phyloP scores from a whole-genome alignment of 2,888 invertebrate genomes.

The Euproctis similis region DNA sequence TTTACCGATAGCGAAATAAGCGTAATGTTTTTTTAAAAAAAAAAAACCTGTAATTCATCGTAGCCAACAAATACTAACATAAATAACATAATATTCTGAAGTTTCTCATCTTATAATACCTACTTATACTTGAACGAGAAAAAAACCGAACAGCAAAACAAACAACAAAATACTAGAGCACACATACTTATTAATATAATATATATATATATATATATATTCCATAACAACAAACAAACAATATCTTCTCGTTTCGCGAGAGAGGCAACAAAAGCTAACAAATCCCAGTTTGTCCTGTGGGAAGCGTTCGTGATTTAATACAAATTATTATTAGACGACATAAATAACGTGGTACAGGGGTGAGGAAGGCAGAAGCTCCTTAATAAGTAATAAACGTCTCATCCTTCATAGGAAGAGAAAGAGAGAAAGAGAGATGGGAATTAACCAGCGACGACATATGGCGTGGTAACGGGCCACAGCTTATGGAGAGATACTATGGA shows the following conservation, averaged over 20 bases:
- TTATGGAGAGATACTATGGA: conserved; percentile 18
- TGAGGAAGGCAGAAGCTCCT: conserved; percentile 52
- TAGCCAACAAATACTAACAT: no score
- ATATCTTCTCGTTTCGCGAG: conserved; percentile 47
- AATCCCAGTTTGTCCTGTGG: conserved; percentile 70
- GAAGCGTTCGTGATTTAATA: conserved; percentile 72
- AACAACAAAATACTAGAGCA: no score
- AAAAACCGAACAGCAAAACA: no score
- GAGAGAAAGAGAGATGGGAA: conserved; percentile 48
- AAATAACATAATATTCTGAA: no score
- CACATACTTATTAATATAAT: conserved; percentile 20
- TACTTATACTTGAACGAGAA: no score
- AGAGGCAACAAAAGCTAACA: conserved; percentile 68
- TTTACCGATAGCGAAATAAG: no score
- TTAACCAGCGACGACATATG: conserved; percentile 61
- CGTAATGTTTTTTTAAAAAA: no score
- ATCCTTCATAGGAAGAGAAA: conserved; percentile 52
- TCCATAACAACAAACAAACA: conserved; percentile 42
- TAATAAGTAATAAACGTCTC: conserved; percentile 76
- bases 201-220: conserved; percentile 34
- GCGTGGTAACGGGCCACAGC: conserved; percentile 31
- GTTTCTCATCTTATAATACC: no score
- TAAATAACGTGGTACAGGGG: conserved; percentile 68
- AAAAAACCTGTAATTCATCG: no score
- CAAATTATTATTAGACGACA: conserved; percentile 76